phyloP scores from a whole-genome alignment of 2,797 vertebrate species.

The Gymnoscopelus microlampas region DNA sequence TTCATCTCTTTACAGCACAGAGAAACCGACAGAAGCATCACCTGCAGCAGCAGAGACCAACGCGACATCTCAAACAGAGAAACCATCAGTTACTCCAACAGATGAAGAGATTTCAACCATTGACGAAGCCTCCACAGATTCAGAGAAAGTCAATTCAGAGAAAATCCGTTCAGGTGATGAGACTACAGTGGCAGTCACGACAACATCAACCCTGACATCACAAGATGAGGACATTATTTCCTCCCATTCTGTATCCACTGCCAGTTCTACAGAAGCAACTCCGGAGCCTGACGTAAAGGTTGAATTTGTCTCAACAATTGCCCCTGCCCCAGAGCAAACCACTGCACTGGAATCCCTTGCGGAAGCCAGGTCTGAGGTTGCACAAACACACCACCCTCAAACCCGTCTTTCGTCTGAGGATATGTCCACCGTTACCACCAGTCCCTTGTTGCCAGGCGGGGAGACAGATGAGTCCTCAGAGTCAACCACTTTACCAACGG shows the following conservation, averaged over 20 bases:
- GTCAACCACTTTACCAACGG: constrained; percentile 18
- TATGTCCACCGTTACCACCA: constrained; percentile 48
- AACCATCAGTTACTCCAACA: background rate
- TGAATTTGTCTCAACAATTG: constrained; percentile 24
- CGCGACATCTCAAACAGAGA: background rate
- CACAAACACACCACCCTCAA: constrained; percentile 19
- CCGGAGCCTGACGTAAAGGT: constrained; percentile 12
- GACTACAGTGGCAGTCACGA: constrained; percentile 4
- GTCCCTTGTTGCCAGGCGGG: constrained; percentile 1
- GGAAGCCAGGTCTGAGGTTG: constrained; percentile 25
- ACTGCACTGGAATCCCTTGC: constrained; percentile 12
- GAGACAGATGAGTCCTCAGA: constrained; percentile 27
- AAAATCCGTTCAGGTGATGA: too few species aligned
- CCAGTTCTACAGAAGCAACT: constrained; percentile 21
- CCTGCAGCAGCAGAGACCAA: background rate
- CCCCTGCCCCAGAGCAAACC: constrained; percentile 6
- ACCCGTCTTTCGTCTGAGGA: constrained; percentile 13
- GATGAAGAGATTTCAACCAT: background rate
- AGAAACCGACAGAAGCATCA: constrained; percentile 16
- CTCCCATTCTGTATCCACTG: constrained; percentile 23
- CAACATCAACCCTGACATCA: background rate
- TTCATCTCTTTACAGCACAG: constrained; percentile 33
- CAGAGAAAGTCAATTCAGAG: background rate
- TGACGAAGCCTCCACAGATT: constrained; percentile 5
- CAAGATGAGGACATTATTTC: constrained; percentile 8